Conservation (phyloP, 2,113 vertebrate species). For the Carlito syrichta region DNA sequence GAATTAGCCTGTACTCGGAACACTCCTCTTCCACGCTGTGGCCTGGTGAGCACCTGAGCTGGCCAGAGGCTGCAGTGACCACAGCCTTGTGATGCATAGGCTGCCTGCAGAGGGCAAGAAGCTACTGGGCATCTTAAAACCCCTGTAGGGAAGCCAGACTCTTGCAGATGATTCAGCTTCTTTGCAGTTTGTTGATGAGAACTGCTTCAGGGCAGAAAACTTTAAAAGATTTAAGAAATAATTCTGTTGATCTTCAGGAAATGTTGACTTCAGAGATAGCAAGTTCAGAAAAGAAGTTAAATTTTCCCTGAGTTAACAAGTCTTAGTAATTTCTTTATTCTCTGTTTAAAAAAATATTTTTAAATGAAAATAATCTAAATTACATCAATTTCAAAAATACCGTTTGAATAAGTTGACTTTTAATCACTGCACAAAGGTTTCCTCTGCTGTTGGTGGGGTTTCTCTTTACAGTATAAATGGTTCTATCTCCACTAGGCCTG, state of each 20-base stretch:
- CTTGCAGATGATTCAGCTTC: neutral
- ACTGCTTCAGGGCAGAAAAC: neutral
- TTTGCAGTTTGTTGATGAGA: neutral
- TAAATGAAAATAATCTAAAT: neutral
- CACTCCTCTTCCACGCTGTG: neutral
- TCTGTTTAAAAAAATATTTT: neutral
- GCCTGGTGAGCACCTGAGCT: neutral
- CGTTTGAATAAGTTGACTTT: neutral
- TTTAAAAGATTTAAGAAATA: neutral
- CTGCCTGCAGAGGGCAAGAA: neutral
- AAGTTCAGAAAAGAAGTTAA: neutral
- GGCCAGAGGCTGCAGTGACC: neutral
- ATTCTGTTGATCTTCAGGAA: neutral
- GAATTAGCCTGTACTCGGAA: rapidly evolving
- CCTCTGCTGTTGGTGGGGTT: neutral
- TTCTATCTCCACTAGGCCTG: neutral
- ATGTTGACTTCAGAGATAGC: neutral
- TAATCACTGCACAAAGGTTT: neutral
- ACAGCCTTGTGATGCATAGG: rapidly evolving
- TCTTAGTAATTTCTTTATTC: neutral
- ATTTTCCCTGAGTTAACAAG: neutral
- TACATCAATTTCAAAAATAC: neutral
- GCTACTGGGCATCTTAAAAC: neutral
- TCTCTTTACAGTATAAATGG: neutral
- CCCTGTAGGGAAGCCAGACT: neutral